phyloP scores from a whole-genome alignment of 2,797 vertebrate species.

The Lagocephalus sceleratus region DNA sequence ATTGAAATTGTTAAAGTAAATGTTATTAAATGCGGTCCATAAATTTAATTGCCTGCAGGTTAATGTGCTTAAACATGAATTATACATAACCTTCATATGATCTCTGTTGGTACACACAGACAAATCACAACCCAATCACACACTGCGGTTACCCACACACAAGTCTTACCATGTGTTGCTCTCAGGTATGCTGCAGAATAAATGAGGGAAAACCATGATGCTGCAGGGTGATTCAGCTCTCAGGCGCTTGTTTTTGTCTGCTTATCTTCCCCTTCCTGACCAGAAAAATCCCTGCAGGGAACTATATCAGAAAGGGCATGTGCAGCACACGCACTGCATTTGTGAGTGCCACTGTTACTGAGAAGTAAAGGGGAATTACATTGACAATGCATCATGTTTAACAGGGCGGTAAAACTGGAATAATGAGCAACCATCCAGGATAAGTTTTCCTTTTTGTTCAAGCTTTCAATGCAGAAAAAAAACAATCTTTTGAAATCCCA shows the following conservation, averaged over 20 bases:
- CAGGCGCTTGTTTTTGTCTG: conserved; percentile 62
- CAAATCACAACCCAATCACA: conserved; percentile 40
- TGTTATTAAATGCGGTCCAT: too few species aligned
- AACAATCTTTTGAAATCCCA: too few species aligned
- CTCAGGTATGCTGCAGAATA: conserved; percentile 33
- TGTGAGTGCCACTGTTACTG: not conserved
- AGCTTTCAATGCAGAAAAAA: too few species aligned
- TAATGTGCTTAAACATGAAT: too few species aligned
- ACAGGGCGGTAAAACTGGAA: too few species aligned
- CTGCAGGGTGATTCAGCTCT: conserved; percentile 57
- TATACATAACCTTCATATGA: conserved; percentile 7
- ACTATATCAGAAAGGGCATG: conserved; percentile 32
- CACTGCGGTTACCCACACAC: conserved; percentile 32
- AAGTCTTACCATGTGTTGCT: conserved; percentile 62
- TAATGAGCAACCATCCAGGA: too few species aligned
- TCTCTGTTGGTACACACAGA: conserved; percentile 33
- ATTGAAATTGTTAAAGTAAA: too few species aligned
- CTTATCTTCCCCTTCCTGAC: conserved; percentile 61
- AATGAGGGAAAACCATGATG: conserved; percentile 55
- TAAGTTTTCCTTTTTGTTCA: too few species aligned
- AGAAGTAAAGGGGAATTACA: too few species aligned
- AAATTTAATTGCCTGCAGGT: too few species aligned
- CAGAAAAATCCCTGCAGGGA: conserved; percentile 43
- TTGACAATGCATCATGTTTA: not conserved
- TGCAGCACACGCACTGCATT: too few species aligned